Evolutionary conservation across 2,888 invertebrate genomes (phyloP), one percentile per base, ranked within the genome.

Genomic region (Morinoia aosen): DNA sequence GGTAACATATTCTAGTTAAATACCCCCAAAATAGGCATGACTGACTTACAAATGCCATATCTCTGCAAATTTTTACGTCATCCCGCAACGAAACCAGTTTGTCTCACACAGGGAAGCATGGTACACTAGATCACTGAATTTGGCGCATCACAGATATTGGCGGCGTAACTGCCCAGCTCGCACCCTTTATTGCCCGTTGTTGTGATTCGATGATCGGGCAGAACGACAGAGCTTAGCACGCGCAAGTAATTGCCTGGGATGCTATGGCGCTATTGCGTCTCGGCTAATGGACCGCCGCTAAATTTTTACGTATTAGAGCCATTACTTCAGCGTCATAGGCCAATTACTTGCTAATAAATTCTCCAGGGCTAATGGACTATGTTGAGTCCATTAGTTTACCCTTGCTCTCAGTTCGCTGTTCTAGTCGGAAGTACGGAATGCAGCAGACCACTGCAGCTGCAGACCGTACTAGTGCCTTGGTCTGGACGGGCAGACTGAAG

Each of bases 131-230:
- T 16, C 76, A 33, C 33, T 25, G 33, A 25, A 33, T 33, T 76
- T 16, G 76, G 76, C 76, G 0, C 12, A 33, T 0, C 33, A 76
- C 76, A 76, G 76, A 33, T 33, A 14, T 76, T 76, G 76, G 76
- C 76, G 25, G 8, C 33, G 76, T 8, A 76, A 76, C 76, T 76
- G 25, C 76, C 16, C 33, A 76, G 76, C 19, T 76, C 25, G 76
- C 76, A 16, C 76, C 76, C 76, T 76, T 76, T 76, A 76, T 76
- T 76, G 76, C 25, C 76, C 76, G 76, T 76, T 76, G 76, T 76
- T 76, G 76, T 76, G 76, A 76, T 76, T 76, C 76, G 25, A 76
- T 33, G 76, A 76, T 76, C 76, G 12, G 0, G 33, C 25, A 33
- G 2, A 76, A 76, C 76, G 76, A 16, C 76, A 19, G 76, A 76